Base-by-base conservation (phyloP, 2,888 invertebrate genomes). In the Odontocerum albicorne region DNA sequence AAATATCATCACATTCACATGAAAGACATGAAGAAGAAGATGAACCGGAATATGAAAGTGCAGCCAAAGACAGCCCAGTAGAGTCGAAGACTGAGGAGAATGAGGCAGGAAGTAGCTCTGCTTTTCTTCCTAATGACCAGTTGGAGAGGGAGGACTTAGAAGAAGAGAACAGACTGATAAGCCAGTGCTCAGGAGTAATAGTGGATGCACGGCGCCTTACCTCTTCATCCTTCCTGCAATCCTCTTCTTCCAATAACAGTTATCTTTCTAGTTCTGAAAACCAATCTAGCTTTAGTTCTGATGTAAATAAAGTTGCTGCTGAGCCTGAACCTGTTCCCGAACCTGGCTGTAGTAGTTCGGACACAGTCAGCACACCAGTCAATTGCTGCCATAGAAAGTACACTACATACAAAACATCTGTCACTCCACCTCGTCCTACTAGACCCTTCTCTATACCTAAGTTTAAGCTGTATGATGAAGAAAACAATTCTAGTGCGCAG, bases 131-230 rank as follows among this genome's bases (percentile, higher is more conserved):
- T 54, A 75, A 75, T 51, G 77, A 77, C 49, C 73, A 75, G 35
- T 66, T 77, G 27, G 77, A 77, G 61, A 66, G 76, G 2, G 71
- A 74, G 56, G 77, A 77, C 58, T 77, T 76, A 33, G 75, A 76
- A 42, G 77, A 77, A 59, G 77, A 77, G 60, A 76, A 77, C 60
- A 67, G 75, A 36, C 69, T 77, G 55, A 64, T 75, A 40, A 74
- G 75, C 46, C 73, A 72, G 52, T 75, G 75, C 62, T 70, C 75
- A 3, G 70, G 68, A 38, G 71, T 76, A 66, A 69, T 73, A 36
- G 72, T 74, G 2, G 75, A 75, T 52, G 68, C 67, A 7, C 72
- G 33, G 21, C 49, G 75, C 62, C 68, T 70, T 46, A 63, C 68
- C 45, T 59, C 67, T 4, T 62, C 70, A 12, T 69, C 68, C 40